Percentiles rank a stretch among this genome's conserved stretches.
These are phyloP conservation scores for Peromyscus eremicus DNA, from an alignment of 2,797 vertebrate species.

Conservation along the genomic window DNA sequence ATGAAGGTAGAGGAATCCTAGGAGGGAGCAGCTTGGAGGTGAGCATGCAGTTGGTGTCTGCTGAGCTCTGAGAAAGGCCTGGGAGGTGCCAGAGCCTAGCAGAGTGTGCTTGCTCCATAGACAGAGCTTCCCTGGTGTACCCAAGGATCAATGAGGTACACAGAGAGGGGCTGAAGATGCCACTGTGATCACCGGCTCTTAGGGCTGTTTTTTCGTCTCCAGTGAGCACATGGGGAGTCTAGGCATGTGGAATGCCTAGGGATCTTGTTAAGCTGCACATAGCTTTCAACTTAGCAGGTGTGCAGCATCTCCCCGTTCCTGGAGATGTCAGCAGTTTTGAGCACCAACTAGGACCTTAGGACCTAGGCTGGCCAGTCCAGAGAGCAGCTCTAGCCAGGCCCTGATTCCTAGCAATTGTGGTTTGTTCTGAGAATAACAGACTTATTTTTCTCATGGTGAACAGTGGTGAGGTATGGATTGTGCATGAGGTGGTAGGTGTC, in stretches of 20 bases:
- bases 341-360: background rate
- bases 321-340: background rate
- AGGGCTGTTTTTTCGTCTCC: background rate
- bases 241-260: background rate
- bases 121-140: background rate
- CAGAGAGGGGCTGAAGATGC: background rate
- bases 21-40: background rate
- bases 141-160: background rate
- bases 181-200: too few species aligned
- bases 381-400: background rate
- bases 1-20: background rate
- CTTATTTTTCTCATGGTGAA: background rate
- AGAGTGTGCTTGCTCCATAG: background rate
- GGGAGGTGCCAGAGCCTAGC: background rate
- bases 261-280: background rate
- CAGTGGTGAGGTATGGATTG: background rate
- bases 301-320: background rate
- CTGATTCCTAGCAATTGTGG: background rate
- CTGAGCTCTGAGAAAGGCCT: background rate
- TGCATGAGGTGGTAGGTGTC: too few species aligned
- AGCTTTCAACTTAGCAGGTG: background rate
- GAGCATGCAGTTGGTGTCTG: background rate
- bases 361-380: background rate
- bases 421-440: background rate
- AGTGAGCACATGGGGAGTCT: background rate